Evolutionary conservation across 2,888 invertebrate genomes (phyloP).

Genomic region (Tachina grossa): DNA sequence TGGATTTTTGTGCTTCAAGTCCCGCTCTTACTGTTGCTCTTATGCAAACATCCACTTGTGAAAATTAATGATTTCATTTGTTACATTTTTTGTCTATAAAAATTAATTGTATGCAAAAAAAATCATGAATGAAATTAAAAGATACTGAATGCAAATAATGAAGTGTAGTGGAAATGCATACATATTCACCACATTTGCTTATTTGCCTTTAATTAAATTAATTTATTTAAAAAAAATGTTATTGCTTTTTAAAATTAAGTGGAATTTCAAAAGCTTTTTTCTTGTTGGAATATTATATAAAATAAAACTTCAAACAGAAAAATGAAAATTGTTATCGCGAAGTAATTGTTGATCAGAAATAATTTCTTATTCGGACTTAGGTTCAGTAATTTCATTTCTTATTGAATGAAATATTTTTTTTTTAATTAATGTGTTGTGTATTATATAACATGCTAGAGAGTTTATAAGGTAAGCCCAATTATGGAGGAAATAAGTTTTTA

Average conservation of each 20-base stretch:
- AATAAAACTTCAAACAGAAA: too few species aligned
- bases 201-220: neutral
- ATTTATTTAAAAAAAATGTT: constrained; percentile 22
- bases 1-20: constrained; percentile 1
- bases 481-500: too few species aligned
- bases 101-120: constrained; percentile 16
- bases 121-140: constrained; percentile 14
- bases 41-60: constrained; percentile 11
- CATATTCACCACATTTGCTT: neutral
- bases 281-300: neutral
- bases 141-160: constrained; percentile 34
- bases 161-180: constrained; percentile 2
- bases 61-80: constrained; percentile 63
- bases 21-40: neutral
- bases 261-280: neutral
- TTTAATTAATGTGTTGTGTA: too few species aligned
- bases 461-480: too few species aligned
- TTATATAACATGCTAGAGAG: too few species aligned
- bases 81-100: constrained; percentile 43
- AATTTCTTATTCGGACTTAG: too few species aligned
- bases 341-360: too few species aligned
- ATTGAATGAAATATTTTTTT: too few species aligned
- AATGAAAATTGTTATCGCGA: too few species aligned
- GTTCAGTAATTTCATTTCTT: too few species aligned
- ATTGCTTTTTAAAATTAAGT: neutral